Evolutionary conservation across 2,113 vertebrate genomes (phyloP), one percentile per base, ranked within the genome.

Genomic region (Triplophysa tibetana): DNA sequence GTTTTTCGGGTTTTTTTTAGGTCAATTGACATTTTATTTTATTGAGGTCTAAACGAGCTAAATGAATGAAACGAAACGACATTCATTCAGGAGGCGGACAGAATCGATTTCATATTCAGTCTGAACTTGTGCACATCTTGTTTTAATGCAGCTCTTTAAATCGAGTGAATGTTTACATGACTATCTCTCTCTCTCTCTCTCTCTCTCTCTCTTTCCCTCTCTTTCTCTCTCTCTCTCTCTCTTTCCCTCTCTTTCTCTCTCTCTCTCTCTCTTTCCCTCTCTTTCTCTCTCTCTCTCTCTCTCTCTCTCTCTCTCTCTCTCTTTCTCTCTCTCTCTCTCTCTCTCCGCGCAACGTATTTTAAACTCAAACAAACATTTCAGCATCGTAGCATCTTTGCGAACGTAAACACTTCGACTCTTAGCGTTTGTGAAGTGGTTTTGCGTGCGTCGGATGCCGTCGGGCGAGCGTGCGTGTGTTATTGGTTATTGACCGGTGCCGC

Each of bases 341-440:
- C 5, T 8, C 89, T 90, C 85, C 90, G 86, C 89, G 88, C 90
- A n/a, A 91, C 89, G 87, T 87, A 85, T 86, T 86, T 85, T 84
- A 81, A 89, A 65, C 83, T 89, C 88, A 87, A 83, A 89, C 90
- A 93, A 92, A 92, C 91, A 91, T 89, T 87, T 89, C 91, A 88
- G 90, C 88, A 88, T 82, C 78, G 91, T 92, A 87, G 81, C 86
- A 87, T 90, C 88, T 90, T 90, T 90, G 86, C 87, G 89, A 91
- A 92, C 86, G 88, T 81, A 87, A 78, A 77, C 79, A 56, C 82
- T 45, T 78, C 85, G 88, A 89, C 88, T 88, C 88, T 83, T 76
- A 81, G 69, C 85, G 85, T 89, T 82, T 82, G 72, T 84, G 77
- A 87, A 84, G 85, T 77, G 45, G 16, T 58, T 70, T 81, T 38